Evolutionary conservation across 2,113 vertebrate genomes (phyloP), one percentile per base, ranked within the genome.

Genomic region (Lophura nycthemera): DNA sequence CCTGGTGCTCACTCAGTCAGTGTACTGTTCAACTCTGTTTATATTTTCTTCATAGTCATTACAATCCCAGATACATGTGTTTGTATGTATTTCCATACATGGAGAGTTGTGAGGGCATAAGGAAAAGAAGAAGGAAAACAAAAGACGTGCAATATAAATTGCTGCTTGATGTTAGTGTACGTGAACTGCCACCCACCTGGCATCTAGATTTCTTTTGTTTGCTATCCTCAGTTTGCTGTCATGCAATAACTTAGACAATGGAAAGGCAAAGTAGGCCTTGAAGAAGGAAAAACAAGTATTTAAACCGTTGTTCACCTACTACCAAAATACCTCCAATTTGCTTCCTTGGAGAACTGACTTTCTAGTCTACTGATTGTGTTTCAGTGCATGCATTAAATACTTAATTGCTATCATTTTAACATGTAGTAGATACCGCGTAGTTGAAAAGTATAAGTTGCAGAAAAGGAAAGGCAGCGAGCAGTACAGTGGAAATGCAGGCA

Each of bases 31-130:
- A 78, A 65, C 57, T 80, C 89, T 96, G 92, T 95, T 97, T 95
- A 66, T 96, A 65, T 95, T 96, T 95, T 94, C 48, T 92, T 95
- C 73, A 38, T 61, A 71, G 85, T 88, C 86, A 91, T 95, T 96
- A 91, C 89, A 96, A 93, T 95, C 92, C 71, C 81, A 96, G 91
- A 83, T 73, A 72, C 65, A 90, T 7, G 11, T 64, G 89, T 65
- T 92, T 5, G 2, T 71, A 38, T 65, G 19, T 61, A 57, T 92
- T 95, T 87, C 66, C 61, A 57, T 65, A 63, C 85, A 29, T 50
- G 72, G 27, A 80, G 30, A 34, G 52, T 54, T 86, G 57, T 69
- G 63, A 87, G 29, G 24, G 19, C 54, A 42, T 34, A 72, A 79
- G 56, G 75, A 78, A 69, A 34, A 89, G 17, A 66, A 74, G 20